Conservation (phyloP, 2,888 invertebrate genomes). For the Heliconius cydno region DNA sequence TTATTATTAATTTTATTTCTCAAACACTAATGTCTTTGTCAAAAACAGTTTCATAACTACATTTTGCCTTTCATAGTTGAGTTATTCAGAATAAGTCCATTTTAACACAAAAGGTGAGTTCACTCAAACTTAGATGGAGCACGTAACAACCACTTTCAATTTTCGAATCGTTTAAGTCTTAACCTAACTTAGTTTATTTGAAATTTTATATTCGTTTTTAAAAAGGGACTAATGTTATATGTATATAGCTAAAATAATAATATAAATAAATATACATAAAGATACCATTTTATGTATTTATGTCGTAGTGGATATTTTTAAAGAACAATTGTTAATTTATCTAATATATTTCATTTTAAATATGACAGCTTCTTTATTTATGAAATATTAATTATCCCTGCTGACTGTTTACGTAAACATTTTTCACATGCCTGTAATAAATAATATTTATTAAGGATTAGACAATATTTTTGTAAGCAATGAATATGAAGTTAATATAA, state of each 20-base stretch:
- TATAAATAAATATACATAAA: background rate
- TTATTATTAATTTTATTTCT: background rate
- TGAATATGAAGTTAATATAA: too few species aligned
- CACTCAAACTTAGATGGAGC: slow-evolving; percentile 26
- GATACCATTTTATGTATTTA: background rate
- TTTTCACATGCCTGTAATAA: background rate
- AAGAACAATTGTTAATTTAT: background rate
- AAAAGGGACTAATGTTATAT: background rate
- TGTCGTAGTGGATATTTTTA: background rate
- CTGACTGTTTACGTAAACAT: background rate
- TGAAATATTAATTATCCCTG: background rate
- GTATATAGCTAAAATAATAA: background rate
- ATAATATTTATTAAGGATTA: too few species aligned
- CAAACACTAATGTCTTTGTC: background rate
- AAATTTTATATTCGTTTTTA: background rate
- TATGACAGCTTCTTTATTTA: background rate
- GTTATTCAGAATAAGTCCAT: slow-evolving; percentile 14
- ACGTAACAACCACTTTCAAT: slow-evolving; percentile 20
- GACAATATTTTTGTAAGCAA: too few species aligned
- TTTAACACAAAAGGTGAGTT: slow-evolving; percentile 32
- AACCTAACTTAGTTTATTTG: background rate
- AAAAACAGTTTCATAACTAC: background rate
- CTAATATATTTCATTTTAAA: background rate
- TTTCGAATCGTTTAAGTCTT: slow-evolving; percentile 28
- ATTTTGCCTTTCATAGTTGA: slow-evolving; percentile 15